Base-by-base conservation (phyloP, 2,888 invertebrate genomes). In the Pristionchus japonicus region DNA sequence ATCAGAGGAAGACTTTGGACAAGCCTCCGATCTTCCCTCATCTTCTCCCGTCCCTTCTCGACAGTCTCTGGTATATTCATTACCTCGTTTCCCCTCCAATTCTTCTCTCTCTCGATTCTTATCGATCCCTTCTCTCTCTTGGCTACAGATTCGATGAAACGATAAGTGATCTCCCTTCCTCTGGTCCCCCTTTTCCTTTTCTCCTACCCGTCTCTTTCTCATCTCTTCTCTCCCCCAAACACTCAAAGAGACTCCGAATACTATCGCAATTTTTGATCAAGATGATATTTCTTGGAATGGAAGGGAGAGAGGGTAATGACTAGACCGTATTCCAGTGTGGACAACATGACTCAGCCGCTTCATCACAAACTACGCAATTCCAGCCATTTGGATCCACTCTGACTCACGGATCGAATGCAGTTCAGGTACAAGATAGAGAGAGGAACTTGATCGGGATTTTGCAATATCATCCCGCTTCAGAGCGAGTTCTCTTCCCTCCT, bases 71-170 rank as follows among this genome's bases (percentile, higher is more conserved):
- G 82, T 83, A 34, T 37, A 49, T 83, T 52, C 52, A 17, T 52
- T 52, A 27, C 82, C 43, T 49, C 37, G 34, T 37, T 70, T 37
- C 34, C 52, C 52, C 31, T 49, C 57, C 52, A 52, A 52, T 57
- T 57, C 57, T 57, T 57, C 57, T 47, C 43, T 77, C 77, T 77
- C 43, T 77, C 77, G 77, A 77, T 77, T 77, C 77, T 77, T 77
- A 77, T 77, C 77, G 82, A 49, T 83, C 31, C 52, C 34, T 27
- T 82, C 82, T 83, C 82, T 83, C 52, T 52, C 52, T 83, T 52
- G 82, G 82, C 82, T 83, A 52, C 82, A 49, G 82, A 83, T 83
- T 49, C 82, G 82, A 83, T 83, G 52, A 52, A 83, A 83, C 82
- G 82, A 83, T 83, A 83, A 83, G 82, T 52, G 82, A 83, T 83